Evolutionary conservation across 1,140 invertebrate genomes (phyloP), one percentile per base, ranked within the genome.

Genomic region (Apis florea): DNA sequence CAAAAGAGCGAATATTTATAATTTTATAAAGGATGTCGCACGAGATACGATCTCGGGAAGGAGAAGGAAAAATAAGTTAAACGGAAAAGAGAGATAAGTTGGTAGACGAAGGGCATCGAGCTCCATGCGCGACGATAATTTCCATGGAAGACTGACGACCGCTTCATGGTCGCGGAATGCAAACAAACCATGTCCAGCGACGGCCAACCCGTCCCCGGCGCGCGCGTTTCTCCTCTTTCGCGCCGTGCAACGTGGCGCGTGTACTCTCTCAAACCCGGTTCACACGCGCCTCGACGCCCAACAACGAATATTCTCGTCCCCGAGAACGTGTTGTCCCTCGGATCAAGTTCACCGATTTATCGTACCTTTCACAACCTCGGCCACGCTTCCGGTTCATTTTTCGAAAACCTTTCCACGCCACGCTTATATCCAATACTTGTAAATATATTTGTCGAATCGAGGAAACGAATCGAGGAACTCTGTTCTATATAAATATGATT

Each of bases 151-250:
- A 86, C 80, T 64, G 74, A 84, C 80, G 87, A 83, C 74, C 80
- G 77, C 71, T 79, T 76, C 83, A 74, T 26, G 86, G 78, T 66
- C 72, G 72, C 75, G 86, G 87, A 88, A 88, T 88, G 87, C 86
- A 88, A 88, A 85, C 86, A 85, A 83, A 83, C 86, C 73, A 81
- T 82, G 87, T 80, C 79, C 69, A 58, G 67, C 75, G 79, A 85
- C 40, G 66, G 40, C 19, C 21, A 82, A 19, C 31, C 47, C 40
- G 19, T 40, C 63, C 53, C 70, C 68, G 40, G 15, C 12, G 40
- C 64, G 24, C 64, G 70, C 53, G 63, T 81, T 87, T 71, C 80
- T 77, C 74, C 74, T 83, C 85, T 83, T 85, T 89, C 86, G 80
- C 75, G 68, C 72, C 54, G 66, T 71, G 54, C 61, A 58, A 67